These are phyloP conservation scores for Melanotaenia maccullochi DNA, from an alignment of 2,797 vertebrate genomes.

Conservation along the genomic window DNA sequence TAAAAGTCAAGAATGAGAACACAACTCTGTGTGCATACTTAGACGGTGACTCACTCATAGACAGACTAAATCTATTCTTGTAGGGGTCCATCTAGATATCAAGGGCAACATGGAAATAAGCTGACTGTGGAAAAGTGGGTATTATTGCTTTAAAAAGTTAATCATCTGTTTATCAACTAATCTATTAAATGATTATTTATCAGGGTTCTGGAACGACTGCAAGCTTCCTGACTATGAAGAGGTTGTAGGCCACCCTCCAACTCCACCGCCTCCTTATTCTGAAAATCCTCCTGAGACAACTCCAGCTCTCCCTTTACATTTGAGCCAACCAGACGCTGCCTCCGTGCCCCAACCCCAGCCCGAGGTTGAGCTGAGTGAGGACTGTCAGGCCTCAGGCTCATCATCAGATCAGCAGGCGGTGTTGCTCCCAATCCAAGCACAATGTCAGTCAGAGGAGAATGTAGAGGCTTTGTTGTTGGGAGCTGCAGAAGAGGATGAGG, in stretches of 20 bases:
- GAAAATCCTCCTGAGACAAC: constrained; percentile 74
- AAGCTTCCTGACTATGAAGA: constrained; percentile 89
- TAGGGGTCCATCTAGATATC: constrained; percentile 2
- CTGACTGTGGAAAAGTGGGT: neutral
- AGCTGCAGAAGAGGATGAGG: constrained; percentile 65
- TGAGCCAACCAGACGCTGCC: constrained; percentile 48
- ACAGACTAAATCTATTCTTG: constrained; percentile 3
- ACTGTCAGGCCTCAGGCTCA: constrained; percentile 25
- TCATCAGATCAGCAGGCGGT: constrained; percentile 39
- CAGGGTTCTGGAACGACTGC: constrained; percentile 88
- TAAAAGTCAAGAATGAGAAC: constrained; percentile 55
- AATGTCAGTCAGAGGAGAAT: constrained; percentile 45
- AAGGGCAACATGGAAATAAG: neutral
- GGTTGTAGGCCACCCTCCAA: constrained; percentile 86
- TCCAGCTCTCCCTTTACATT: constrained; percentile 42
- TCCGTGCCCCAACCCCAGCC: constrained; percentile 43
- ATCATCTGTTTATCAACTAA: neutral
- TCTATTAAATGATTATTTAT: neutral
- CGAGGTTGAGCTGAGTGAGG: constrained; percentile 15
- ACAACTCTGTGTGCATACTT: constrained; percentile 28
- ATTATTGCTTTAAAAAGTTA: neutral
- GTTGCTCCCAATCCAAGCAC: constrained; percentile 31
- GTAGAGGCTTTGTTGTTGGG: constrained; percentile 40
- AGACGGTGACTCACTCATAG: constrained; percentile 31
- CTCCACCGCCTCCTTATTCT: constrained; percentile 86